phyloP scores from a whole-genome alignment of 2,113 vertebrate genomes.

The Xyrauchen texanus region DNA sequence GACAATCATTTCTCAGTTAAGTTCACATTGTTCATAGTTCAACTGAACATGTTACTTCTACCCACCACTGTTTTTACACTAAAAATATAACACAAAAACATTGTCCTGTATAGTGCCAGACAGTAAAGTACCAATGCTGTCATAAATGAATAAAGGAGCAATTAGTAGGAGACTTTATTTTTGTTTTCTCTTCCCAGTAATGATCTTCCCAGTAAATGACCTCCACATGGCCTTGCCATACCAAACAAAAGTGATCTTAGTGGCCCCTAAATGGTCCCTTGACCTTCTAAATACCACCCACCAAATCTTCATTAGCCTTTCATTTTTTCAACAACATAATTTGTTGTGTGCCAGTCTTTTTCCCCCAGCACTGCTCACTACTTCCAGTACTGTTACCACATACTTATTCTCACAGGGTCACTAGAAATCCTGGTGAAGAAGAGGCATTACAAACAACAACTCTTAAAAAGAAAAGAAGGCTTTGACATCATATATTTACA shows the following conservation, averaged over 20 bases:
- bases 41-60: no score
- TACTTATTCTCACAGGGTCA: background rate
- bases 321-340: constrained; percentile 14
- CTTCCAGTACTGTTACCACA: no score
- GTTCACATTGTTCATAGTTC: no score
- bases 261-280: constrained; percentile 28
- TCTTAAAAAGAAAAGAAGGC: no score
- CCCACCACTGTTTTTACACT: background rate
- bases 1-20: no score
- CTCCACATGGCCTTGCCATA: background rate
- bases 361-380: no score
- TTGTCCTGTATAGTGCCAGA: background rate
- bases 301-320: constrained; percentile 21
- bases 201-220: constrained; percentile 41
- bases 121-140: background rate
- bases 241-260: constrained; percentile 38
- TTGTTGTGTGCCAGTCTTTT: background rate
- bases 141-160: constrained; percentile 35
- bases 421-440: background rate
- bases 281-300: constrained; percentile 49
- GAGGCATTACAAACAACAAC: background rate
- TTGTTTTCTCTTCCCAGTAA: constrained; percentile 16
- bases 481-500: no score
- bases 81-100: background rate
- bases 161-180: constrained; percentile 33